Conservation (phyloP, 2,113 vertebrate species). For the Genyomyrus donnyi region DNA sequence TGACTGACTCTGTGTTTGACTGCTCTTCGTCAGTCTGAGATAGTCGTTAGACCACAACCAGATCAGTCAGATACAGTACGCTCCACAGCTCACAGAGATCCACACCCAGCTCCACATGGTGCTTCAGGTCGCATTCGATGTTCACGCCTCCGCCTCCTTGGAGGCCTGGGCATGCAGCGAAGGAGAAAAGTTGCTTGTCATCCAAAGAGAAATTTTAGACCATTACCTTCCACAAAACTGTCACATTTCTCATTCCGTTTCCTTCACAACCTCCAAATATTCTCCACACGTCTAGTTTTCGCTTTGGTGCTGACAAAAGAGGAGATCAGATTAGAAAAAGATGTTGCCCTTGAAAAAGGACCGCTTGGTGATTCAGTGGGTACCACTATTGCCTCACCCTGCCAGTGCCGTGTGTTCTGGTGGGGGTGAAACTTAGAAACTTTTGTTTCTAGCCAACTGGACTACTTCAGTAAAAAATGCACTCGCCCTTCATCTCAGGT, state of each 20-base stretch:
- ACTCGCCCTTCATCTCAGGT: background rate
- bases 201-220: background rate
- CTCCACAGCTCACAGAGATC: background rate
- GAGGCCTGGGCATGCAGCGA: background rate
- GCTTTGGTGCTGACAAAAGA: slow-evolving; percentile 44
- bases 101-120: background rate
- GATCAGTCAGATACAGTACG: background rate
- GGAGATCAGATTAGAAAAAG: background rate
- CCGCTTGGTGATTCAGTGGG: background rate
- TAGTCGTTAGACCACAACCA: background rate
- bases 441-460: background rate
- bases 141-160: background rate
- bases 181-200: background rate
- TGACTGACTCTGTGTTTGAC: background rate
- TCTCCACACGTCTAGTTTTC: slow-evolving; percentile 53
- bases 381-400: background rate
- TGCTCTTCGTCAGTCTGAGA: background rate
- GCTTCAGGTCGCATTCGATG: background rate
- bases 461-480: background rate
- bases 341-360: background rate
- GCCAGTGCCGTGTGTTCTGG: no score
- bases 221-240: slow-evolving; percentile 61
- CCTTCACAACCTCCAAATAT: slow-evolving; percentile 11
- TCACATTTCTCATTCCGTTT: slow-evolving; percentile 29
- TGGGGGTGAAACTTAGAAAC: no score